Evolutionary conservation across 2,797 vertebrate species (phyloP).

Genomic region (Chaunax sp.): DNA sequence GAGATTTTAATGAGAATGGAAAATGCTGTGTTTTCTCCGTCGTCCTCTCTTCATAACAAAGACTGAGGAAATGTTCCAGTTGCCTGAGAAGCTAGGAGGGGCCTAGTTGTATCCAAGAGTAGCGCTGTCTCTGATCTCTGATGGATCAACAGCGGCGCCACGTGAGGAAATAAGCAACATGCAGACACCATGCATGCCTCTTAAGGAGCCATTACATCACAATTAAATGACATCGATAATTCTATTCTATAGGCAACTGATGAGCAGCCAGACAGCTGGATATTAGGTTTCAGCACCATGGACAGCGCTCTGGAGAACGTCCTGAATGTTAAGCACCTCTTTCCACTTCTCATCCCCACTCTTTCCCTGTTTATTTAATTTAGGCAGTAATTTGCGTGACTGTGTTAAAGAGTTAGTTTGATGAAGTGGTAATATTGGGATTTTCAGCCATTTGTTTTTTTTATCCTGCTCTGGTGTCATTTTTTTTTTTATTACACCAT

Average conservation of each 20-base stretch:
- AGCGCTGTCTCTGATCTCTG: constrained; percentile 31
- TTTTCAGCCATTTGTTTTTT: not conserved
- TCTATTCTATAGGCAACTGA: not conserved
- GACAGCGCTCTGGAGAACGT: constrained; percentile 4
- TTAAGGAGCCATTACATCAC: not conserved
- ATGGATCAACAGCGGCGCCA: constrained; percentile 74
- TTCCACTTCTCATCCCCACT: not conserved
- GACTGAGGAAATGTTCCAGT: constrained; percentile 42
- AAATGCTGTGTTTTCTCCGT: constrained; percentile 18
- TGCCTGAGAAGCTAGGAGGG: constrained; percentile 66
- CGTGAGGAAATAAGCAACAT: constrained; percentile 49
- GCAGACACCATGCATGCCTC: not conserved
- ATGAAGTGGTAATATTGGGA: not conserved
- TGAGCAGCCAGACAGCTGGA: not conserved
- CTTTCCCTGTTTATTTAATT: not conserved
- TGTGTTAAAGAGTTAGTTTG: not conserved
- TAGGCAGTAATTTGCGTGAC: not conserved
- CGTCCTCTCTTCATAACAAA: constrained; percentile 68
- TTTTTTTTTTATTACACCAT: no score
- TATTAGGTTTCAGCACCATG: constrained; percentile 43
- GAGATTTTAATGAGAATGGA: not conserved
- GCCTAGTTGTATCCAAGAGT: constrained; percentile 25
- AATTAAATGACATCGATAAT: not conserved
- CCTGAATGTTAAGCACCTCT: not conserved
- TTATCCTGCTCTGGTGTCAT: not conserved